Percentiles rank a stretch among this genome's conserved stretches.
Conservation (phyloP, 2,797 vertebrate genomes). For the Acanthurus leucopareius region DNA sequence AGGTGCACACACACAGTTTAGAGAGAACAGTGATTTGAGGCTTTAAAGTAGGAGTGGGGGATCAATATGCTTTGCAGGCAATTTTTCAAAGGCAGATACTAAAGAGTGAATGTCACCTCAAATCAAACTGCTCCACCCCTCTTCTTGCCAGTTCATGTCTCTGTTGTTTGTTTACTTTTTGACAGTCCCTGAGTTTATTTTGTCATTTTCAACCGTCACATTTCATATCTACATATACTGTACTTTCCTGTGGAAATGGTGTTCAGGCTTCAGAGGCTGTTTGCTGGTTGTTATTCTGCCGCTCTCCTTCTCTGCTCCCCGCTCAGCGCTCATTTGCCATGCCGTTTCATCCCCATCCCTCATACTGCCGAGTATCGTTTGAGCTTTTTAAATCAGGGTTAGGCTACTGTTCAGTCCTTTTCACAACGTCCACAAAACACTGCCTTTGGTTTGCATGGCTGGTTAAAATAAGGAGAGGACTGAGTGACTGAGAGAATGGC, state of each 20-base stretch:
- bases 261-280: constrained; percentile 64
- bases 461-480: constrained; percentile 12
- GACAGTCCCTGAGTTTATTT: constrained; percentile 48
- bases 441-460: constrained; percentile 36
- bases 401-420: constrained; percentile 52
- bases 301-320: constrained; percentile 39
- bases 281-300: constrained; percentile 73
- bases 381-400: constrained; percentile 70
- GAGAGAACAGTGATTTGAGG: constrained; percentile 28
- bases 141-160: constrained; percentile 40
- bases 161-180: constrained; percentile 59
- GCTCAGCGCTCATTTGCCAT: constrained; percentile 75
- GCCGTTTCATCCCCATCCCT: constrained; percentile 78
- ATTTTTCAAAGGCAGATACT: constrained; percentile 52
- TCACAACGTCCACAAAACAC: constrained; percentile 55
- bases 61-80: constrained; percentile 38
- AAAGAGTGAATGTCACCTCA: constrained; percentile 36
- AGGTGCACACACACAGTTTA: constrained; percentile 16
- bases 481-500: constrained; percentile 8
- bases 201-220: constrained; percentile 53
- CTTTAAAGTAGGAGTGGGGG: constrained; percentile 8
- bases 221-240: constrained; percentile 60
- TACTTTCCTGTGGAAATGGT: constrained; percentile 55
- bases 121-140: constrained; percentile 48
- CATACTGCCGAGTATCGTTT: constrained; percentile 58